These are phyloP conservation scores for Nomada flava DNA, from an alignment of 2,888 invertebrate species.

Conservation along the genomic window DNA sequence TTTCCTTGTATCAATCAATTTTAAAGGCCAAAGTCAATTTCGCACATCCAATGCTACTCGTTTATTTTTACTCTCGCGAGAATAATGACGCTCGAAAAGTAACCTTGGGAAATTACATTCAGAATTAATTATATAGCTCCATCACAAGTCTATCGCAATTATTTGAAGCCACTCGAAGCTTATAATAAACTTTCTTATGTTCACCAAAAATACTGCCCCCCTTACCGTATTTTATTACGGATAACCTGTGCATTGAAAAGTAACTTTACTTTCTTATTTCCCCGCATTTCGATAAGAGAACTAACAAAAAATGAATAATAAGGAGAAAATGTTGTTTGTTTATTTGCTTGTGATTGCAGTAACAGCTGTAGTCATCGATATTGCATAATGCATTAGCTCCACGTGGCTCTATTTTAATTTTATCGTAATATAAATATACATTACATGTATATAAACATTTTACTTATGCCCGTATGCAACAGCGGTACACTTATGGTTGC, in stretches of 20 bases:
- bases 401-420: constrained; percentile 29
- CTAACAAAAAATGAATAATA: neutral
- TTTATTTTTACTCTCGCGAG: constrained; percentile 14
- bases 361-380: constrained; percentile 10
- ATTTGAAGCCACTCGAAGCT: neutral
- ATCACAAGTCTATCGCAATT: neutral
- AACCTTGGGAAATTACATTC: neutral
- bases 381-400: constrained; percentile 13
- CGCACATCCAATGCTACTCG: neutral
- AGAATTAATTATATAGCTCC: neutral
- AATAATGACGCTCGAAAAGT: constrained; percentile 4
- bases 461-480: neutral
- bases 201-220: neutral
- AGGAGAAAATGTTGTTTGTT: neutral
- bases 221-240: neutral
- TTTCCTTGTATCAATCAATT: neutral
- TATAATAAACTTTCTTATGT: neutral
- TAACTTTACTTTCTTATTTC: neutral
- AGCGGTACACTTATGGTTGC: neutral
- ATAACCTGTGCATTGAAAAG: neutral
- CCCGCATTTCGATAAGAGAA: neutral
- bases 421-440: neutral
- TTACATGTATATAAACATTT: neutral
- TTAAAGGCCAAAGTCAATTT: constrained; percentile 10
- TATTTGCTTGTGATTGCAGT: constrained; percentile 28